These are phyloP conservation scores for Ganaspis sp. DNA, from an alignment of 1,140 invertebrate genomes.

Conservation along the genomic window DNA sequence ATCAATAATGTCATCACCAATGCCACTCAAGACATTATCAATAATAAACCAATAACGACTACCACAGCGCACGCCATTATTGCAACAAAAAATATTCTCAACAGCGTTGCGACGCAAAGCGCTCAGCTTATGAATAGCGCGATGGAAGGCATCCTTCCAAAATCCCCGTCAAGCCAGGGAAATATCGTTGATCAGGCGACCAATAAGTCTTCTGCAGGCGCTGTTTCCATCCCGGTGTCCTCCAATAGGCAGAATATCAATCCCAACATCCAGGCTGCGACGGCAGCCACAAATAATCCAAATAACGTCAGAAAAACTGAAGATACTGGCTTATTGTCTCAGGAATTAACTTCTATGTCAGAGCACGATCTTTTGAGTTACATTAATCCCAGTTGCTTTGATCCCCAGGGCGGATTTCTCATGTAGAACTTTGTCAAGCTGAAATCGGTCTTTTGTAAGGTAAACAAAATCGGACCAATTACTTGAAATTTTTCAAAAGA, in stretches of 20 bases:
- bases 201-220: constrained; percentile 63
- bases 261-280: constrained; percentile 60
- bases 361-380: constrained; percentile 90
- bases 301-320: constrained; percentile 67
- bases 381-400: constrained; percentile 91
- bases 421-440: constrained; percentile 58
- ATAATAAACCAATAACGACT: constrained; percentile 70
- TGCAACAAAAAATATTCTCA: constrained; percentile 74
- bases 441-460: not conserved
- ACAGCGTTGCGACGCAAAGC: constrained; percentile 73
- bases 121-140: constrained; percentile 73
- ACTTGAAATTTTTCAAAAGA: not conserved
- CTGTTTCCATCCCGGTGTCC: constrained; percentile 53
- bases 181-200: constrained; percentile 71
- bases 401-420: constrained; percentile 76
- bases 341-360: constrained; percentile 87
- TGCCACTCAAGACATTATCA: constrained; percentile 73
- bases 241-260: constrained; percentile 60
- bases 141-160: constrained; percentile 73
- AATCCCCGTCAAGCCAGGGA: constrained; percentile 66
- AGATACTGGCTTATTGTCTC: constrained; percentile 77
- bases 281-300: constrained; percentile 47
- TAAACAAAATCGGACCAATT: not conserved
- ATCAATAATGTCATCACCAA: constrained; percentile 73
- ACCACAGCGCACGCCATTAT: constrained; percentile 74